Base-by-base conservation (phyloP, 1,140 invertebrate species). In the Drosophila navojoa region DNA sequence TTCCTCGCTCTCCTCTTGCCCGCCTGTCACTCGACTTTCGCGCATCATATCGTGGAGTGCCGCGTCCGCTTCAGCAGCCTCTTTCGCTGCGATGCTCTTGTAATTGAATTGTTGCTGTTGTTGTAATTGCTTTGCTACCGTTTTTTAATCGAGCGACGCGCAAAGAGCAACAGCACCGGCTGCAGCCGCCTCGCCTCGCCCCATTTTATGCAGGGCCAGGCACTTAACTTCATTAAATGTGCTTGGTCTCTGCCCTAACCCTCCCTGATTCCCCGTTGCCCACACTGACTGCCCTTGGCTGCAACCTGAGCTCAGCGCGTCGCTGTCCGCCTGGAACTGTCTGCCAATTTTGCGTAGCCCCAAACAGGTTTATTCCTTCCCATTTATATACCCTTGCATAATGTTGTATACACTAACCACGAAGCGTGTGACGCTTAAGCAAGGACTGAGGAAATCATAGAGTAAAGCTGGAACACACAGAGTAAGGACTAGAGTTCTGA, bases 81-180 rank as follows among this genome's bases (percentile, higher is more conserved):
- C 54, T 10, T 44, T 25, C 35, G 32, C 55, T 59, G 38, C 25
- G 54, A 29, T 52, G 61, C 62, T 63, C 64, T 63, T 79, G 77
- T 84, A 89, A 89, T 89, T 89, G 79, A 89, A 89, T 89, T 89
- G 85, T 89, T 89, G 73, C 77, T 90, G 85, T 89, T 89, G 84
- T 89, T 89, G 84, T 89, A 89, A 89, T 89, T 89, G 84, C 79
- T 90, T 77, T 84, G 85, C 84, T 89, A 89, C 84, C 85, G 84
- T 87, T 89, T 84, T 79, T 79, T 82, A 86, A 77, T 76, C 76
- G 73, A 58, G 62, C 81, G 76, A 45, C 77, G 61, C 45, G 60
- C 45, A 66, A 66, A 66, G 66, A 71, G 57, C 70, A 75, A 35
- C 67, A 45, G 42, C 68, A 42, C 42, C 54, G 22, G 35, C 38